Base-by-base conservation (phyloP, 2,797 vertebrate genomes). In the Yasuhikotakia modesta region DNA sequence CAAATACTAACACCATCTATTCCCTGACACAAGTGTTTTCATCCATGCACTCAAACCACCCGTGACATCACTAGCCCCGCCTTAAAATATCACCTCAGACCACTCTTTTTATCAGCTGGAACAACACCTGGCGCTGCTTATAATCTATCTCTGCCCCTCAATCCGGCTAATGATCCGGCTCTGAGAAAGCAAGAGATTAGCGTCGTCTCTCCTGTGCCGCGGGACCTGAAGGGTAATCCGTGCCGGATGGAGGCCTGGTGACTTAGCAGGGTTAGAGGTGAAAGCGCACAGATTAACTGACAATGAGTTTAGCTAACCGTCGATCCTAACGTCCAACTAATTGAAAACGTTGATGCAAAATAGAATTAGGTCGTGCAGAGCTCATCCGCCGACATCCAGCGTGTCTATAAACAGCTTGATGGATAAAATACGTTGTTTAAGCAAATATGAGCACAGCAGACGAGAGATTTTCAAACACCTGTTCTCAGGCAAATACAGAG, bases 101-200 rank as follows among this genome's bases (percentile, higher is more conserved):
- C 19, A 27, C 63, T 39, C 24, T 46, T 55, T 52, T 53, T 50
- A 52, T 68, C 35, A 30, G 6, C 24, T 61, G 57, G 50, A 46
- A 32, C 70, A 80, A 75, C 73, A 84, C 81, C 64, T 79, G 77
- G 21, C 73, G 67, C 68, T 21, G 21, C 61, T 43, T n/a, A n/a
- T 81, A 81, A 78, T 73, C 73, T 53, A 50, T 68, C 35, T 70
- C 24, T 57, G 22, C 60, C 43, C 22, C 67, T 46, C 22, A 77
- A 80, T 81, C 67, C 66, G 70, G 77, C 79, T 78, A 81, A 81
- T 83, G 71, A 82, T 82, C 61, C 24, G 19, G 30, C n/a, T 74
- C 68, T 69, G 76, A 39, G 81, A 79, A 81, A 50, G 76, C 43
- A 52, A 52, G 55, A 73, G 69, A 83, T 82, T 81, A 83, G 64